Evolutionary conservation across 1,140 invertebrate genomes (phyloP), one percentile per base, ranked within the genome.

Genomic region (Atta colombica): DNA sequence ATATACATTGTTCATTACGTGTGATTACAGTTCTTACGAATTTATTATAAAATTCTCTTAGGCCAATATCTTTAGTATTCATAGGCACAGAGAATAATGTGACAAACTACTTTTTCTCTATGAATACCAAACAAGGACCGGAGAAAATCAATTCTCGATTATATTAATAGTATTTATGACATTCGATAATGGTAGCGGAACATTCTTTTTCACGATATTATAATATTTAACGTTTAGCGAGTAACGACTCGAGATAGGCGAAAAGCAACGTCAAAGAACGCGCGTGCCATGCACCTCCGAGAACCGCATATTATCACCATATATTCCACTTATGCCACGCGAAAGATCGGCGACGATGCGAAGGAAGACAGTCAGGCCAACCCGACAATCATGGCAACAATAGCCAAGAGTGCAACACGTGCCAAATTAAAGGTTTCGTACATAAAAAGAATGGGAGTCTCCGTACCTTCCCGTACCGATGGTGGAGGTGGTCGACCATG

Each of bases 381-480:
- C 89, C 93, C 94, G 91, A 93, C 92, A 94, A 94, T 94, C 93
- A 94, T 91, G 91, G 81, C 91, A 94, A 94, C 94, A 94, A 94
- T 94, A 93, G 93, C 92, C 91, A 92, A 93, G 93, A 93, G 92
- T 93, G 90, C 91, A 93, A 93, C 92, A 94, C 93, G 93, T 94
- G 93, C 93, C 92, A 94, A 94, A 94, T 94, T 94, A 94, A 94
- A 94, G 94, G 94, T 91, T 93, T 92, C 77, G 92, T 53, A 88
- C 61, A 61, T 85, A 90, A 89, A 80, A 86, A 14, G 6, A 87
- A 65, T 72, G 51, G 69, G 88, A 66, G 86, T 77, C 58, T 71
- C 77, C 77, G 87, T 66, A 18, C 61, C 68, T 80, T 85, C 86
- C 87, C 93, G 10, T 60, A 55, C 60, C 77, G 89, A 87, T 58